These are phyloP conservation scores for Chrysotoxum bicinctum DNA, from an alignment of 2,888 invertebrate genomes.

Conservation along the genomic window DNA sequence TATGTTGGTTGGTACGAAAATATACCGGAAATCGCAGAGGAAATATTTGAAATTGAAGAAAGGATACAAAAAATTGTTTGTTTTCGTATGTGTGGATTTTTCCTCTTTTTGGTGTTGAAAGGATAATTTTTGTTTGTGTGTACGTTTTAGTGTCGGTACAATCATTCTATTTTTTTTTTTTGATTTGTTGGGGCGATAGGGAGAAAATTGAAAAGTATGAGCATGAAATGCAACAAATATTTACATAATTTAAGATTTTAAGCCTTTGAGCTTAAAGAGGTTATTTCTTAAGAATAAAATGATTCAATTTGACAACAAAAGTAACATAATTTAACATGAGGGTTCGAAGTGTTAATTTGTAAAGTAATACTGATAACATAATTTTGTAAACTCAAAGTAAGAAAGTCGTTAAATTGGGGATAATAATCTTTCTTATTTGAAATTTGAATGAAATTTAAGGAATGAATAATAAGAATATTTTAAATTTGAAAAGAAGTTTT, in stretches of 20 bases:
- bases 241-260: background rate
- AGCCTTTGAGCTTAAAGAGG: background rate
- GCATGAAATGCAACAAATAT: background rate
- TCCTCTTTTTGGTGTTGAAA: conserved; percentile 1
- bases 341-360: background rate
- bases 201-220: background rate
- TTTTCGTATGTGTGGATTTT: conserved; percentile 20
- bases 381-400: too few relatives aligned
- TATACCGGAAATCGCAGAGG: conserved; percentile 50
- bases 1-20: conserved; percentile 11
- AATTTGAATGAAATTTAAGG: too few relatives aligned
- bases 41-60: conserved; percentile 58
- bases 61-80: conserved; percentile 39
- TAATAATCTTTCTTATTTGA: too few relatives aligned
- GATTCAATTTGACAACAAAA: background rate
- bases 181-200: background rate
- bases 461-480: too few relatives aligned
- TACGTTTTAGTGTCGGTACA: background rate
- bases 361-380: too few relatives aligned
- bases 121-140: conserved; percentile 17
- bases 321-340: background rate
- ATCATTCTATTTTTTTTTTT: background rate
- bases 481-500: too few relatives aligned
- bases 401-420: too few relatives aligned
- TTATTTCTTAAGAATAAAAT: background rate